phyloP scores from a whole-genome alignment of 2,888 invertebrate species.

The Lissonota sp. region DNA sequence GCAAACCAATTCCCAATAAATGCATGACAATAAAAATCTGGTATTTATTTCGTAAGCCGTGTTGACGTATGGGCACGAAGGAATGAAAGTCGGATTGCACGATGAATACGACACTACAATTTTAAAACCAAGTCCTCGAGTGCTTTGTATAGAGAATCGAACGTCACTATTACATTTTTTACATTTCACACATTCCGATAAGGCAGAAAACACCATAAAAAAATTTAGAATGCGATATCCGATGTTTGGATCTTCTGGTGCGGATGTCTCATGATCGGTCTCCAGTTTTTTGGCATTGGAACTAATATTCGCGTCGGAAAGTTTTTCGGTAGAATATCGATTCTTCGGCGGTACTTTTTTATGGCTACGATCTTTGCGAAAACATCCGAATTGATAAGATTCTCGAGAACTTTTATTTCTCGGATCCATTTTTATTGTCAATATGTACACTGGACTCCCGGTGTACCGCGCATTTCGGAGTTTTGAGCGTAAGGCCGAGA shows the following conservation, averaged over 20 bases:
- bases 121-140: slow-evolving; percentile 43
- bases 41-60: slow-evolving; percentile 1
- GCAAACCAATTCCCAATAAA: slow-evolving; percentile 33
- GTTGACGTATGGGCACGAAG: slow-evolving; percentile 18
- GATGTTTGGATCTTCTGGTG: too few relatives aligned
- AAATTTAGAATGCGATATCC: too few relatives aligned
- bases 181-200: slow-evolving; percentile 18
- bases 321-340: slow-evolving; percentile 23
- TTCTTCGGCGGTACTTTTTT: slow-evolving; percentile 17
- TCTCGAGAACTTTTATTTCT: slow-evolving; percentile 18
- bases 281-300: slow-evolving; percentile 21
- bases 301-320: slow-evolving; percentile 14
- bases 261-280: too few relatives aligned
- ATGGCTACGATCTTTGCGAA: slow-evolving; percentile 21
- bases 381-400: slow-evolving; percentile 13
- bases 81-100: slow-evolving; percentile 12
- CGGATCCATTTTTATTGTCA: slow-evolving; percentile 6
- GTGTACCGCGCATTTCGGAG: slow-evolving; percentile 4
- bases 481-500: too few relatives aligned
- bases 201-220: too few relatives aligned
- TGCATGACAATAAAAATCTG: slow-evolving; percentile 11
- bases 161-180: slow-evolving; percentile 37
- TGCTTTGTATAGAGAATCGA: slow-evolving; percentile 23
- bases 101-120: too few relatives aligned
- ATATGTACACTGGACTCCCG: slow-evolving; percentile 5